Evolutionary conservation across 2,797 vertebrate genomes (phyloP).

Genomic region (Lepus townsendii): DNA sequence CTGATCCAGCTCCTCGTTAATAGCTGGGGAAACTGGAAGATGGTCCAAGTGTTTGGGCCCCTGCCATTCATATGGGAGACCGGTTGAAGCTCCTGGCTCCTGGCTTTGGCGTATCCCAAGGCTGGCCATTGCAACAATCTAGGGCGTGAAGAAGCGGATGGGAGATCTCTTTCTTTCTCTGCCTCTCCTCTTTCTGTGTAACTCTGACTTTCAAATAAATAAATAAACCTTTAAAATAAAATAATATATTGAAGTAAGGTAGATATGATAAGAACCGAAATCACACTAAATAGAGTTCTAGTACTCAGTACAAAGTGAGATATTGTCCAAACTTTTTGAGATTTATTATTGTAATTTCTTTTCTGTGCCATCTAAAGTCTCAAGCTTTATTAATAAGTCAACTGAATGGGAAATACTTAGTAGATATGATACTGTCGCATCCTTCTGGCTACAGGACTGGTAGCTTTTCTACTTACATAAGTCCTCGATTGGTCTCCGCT

Average conservation of each 20-base stretch:
- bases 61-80: no score
- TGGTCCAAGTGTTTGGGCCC: no score
- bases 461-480: neutral
- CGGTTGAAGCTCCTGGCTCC: no score
- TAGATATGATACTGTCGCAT: neutral
- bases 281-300: neutral
- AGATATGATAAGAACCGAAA: neutral
- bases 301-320: neutral
- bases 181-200: no score
- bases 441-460: neutral
- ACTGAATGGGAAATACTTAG: neutral
- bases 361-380: neutral
- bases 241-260: neutral
- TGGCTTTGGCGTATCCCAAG: no score
- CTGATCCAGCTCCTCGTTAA: no score
- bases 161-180: no score
- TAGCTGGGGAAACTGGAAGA: no score
- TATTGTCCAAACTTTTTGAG: neutral
- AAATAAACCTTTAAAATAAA: no score
- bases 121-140: no score
- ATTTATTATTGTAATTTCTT: conserved; percentile 15
- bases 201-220: no score
- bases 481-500: neutral
- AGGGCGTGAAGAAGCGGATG: no score
- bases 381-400: neutral